Conservation (phyloP, 2,113 vertebrate genomes). For the Oenanthe melanoleuca region DNA sequence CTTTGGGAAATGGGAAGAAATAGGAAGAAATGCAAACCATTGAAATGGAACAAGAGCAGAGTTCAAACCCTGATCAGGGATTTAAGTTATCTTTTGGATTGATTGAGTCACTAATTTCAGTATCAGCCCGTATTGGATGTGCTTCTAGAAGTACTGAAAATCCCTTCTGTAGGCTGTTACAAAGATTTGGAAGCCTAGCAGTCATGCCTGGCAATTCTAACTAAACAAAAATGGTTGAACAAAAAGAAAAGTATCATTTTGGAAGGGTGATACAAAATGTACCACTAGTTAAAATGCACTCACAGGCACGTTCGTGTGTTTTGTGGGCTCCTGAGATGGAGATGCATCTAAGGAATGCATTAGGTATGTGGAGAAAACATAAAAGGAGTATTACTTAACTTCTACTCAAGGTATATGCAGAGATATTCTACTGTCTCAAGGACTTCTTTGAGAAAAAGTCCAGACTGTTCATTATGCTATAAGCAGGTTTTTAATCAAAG, state of each 20-base stretch:
- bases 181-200: constrained; percentile 20
- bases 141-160: constrained; percentile 4
- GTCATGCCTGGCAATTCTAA: constrained; percentile 22
- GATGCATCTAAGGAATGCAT: not conserved
- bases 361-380: not conserved
- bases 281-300: not conserved
- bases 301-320: not conserved
- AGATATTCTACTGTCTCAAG: not conserved
- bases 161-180: not conserved
- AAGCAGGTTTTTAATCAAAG: not conserved
- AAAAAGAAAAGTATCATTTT: constrained; percentile 32
- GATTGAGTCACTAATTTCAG: constrained; percentile 35
- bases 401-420: not conserved
- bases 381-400: not conserved
- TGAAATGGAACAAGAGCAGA: not conserved
- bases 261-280: not conserved
- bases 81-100: not conserved
- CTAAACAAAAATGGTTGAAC: constrained; percentile 2
- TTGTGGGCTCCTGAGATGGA: constrained; percentile 1
- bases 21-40: not conserved
- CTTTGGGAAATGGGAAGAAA: not conserved
- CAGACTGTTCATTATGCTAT: not conserved
- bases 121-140: constrained; percentile 25
- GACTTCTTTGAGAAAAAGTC: not conserved
- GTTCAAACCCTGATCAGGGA: not conserved